Evolutionary conservation across 2,113 vertebrate species (phyloP).

Genomic region (Antidorcas marsupialis): DNA sequence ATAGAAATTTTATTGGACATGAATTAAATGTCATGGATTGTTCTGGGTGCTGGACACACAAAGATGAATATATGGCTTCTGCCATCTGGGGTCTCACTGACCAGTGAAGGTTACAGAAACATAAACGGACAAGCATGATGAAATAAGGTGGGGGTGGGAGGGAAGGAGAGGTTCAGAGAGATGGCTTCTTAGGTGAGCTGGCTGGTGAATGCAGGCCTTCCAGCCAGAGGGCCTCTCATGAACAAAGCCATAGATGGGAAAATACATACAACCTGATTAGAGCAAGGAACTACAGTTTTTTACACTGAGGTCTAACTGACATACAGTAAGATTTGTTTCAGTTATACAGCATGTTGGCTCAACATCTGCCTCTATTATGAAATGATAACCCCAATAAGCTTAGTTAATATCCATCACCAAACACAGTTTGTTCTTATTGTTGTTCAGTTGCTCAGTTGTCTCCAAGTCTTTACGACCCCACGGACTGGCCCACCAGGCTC

Average conservation of each 20-base stretch:
- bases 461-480: neutral
- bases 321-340: neutral
- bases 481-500: rapidly evolving
- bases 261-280: rapidly evolving
- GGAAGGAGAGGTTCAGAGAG: neutral
- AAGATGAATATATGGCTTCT: neutral
- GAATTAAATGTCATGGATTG: neutral
- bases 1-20: neutral
- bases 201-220: neutral
- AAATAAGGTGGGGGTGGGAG: neutral
- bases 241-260: neutral
- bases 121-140: rapidly evolving
- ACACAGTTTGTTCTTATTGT: neutral
- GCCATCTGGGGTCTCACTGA: neutral
- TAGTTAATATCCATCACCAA: neutral
- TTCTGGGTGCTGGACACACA: neutral
- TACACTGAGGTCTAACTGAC: neutral
- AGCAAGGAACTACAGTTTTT: neutral
- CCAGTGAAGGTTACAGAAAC: neutral
- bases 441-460: neutral
- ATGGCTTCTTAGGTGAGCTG: neutral
- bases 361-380: no score
- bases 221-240: neutral
- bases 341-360: no score
- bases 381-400: no score